Conservation (phyloP, 2,888 invertebrate genomes). For the Tupiocoris notatus region DNA sequence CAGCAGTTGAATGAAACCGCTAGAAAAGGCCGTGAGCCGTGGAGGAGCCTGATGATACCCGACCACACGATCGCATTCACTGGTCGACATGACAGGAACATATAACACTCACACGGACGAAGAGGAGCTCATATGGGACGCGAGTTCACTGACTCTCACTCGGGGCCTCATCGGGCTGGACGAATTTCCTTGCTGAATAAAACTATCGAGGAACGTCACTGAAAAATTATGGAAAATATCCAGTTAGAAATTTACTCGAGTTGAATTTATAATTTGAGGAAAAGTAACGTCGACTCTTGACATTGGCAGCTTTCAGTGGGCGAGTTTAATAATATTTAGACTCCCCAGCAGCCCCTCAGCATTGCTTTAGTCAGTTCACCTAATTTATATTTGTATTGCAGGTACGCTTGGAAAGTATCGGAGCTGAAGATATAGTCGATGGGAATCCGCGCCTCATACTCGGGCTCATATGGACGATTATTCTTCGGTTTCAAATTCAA, state of each 20-base stretch:
- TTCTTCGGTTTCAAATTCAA: constrained; percentile 97
- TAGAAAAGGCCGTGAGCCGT: neutral
- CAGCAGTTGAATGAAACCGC: constrained; percentile 15
- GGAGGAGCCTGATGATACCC: neutral
- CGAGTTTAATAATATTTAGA: too few species aligned
- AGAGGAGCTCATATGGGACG: neutral
- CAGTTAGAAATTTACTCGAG: too few species aligned
- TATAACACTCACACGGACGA: neutral
- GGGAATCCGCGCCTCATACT: constrained; percentile 95
- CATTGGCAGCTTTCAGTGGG: too few species aligned
- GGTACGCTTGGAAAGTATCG: constrained; percentile 96
- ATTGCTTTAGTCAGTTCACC: too few species aligned
- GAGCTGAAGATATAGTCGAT: constrained; percentile 98
- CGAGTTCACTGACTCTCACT: neutral
- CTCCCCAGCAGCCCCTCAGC: too few species aligned
- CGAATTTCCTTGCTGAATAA: neutral
- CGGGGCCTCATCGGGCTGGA: neutral
- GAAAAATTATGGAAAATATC: neutral
- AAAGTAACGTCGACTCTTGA: too few species aligned
- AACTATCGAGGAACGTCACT: neutral
- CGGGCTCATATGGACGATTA: constrained; percentile 99
- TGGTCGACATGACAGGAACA: neutral
- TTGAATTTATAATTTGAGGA: too few species aligned
- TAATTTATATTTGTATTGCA: too few species aligned
- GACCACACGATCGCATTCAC: neutral